Percentiles rank a stretch among this genome's conserved stretches.
These are phyloP conservation scores for Dyspetes luteomarginatus DNA, from an alignment of 2,888 invertebrate species.

Conservation along the genomic window DNA sequence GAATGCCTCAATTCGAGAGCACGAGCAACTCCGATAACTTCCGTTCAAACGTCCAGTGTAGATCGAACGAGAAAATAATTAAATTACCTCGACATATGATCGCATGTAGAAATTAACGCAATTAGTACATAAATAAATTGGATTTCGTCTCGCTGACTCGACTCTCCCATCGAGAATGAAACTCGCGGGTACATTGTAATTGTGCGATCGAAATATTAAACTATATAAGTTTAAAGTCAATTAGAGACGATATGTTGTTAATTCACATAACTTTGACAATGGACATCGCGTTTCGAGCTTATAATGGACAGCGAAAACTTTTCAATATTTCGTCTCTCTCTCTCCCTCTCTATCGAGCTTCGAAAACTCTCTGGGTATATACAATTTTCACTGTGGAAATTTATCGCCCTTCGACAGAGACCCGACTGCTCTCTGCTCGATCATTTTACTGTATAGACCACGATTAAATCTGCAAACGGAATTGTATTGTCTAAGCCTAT, in stretches of 20 bases:
- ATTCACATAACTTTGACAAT: conserved; percentile 48
- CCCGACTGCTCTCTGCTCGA: neutral
- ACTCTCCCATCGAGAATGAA: neutral
- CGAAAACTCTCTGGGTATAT: conserved; percentile 1
- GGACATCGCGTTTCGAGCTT: neutral
- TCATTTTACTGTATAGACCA: neutral
- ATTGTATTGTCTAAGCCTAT: conserved; percentile 55
- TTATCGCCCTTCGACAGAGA: neutral
- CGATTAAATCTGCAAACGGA: conserved; percentile 50
- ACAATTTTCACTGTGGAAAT: conserved; percentile 20
- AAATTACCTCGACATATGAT: neutral
- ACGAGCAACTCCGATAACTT: neutral
- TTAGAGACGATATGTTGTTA: conserved; percentile 53
- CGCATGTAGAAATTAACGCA: neutral
- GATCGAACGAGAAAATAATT: neutral
- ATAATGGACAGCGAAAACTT: conserved; percentile 15
- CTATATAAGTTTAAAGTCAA: neutral
- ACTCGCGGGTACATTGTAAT: conserved; percentile 1
- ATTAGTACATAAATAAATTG: conserved; percentile 14
- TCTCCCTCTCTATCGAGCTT: neutral
- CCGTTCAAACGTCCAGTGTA: neutral
- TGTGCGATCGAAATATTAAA: conserved; percentile 10
- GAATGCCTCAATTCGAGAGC: neutral
- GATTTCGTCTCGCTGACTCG: neutral
- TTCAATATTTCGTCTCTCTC: neutral